Base-by-base conservation (phyloP, 2,888 invertebrate genomes). In the Lamproptera curius region DNA sequence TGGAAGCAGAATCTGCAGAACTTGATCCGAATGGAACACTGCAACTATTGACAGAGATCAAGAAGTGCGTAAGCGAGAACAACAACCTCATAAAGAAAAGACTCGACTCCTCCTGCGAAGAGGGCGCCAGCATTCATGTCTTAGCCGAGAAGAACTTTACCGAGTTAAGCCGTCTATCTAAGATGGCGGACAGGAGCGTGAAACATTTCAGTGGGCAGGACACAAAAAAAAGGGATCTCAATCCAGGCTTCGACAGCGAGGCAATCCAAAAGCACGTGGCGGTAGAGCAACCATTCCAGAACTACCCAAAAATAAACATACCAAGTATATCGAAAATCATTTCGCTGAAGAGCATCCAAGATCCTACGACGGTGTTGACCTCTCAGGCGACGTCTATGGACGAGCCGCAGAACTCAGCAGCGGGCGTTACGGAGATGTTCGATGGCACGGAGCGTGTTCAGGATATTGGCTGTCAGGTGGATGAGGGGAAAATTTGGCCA, bases 81-180 rank as follows among this genome's bases (percentile, higher is more conserved):
- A 86, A 88, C 55, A 85, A 85, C 48, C 63, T 84, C 0, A 88
- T 88, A 16, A 88, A 87, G 51, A 76, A 69, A 57, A 70, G 77
- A 50, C 51, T 88, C 10, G 87, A 88, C 42, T 58, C 58, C 20
- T 59, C 61, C 10, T 59, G 52, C 23, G 60, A 61, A 4, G 70
- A 69, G 8, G 76, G 76, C 1, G 74, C 75, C 20, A 76, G 73
- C 56, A 87, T 88, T 26, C 69, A 73, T 52, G 61, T 68, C 1
- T 58, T 88, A 31, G 84, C 88, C 0, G 85, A 87, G 44, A 87
- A 83, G 54, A 88, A 87, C 57, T 84, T 88, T 53, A 76, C 82
- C 1, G 87, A 88, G 53, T 62, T 88, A 1, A 77, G 76, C 48
- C 67, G 83, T 23, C 59, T 88, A 5, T 88, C 88, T n/a, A 77